phyloP scores from a whole-genome alignment of 2,888 invertebrate genomes.

The Xanthia icteritia region DNA sequence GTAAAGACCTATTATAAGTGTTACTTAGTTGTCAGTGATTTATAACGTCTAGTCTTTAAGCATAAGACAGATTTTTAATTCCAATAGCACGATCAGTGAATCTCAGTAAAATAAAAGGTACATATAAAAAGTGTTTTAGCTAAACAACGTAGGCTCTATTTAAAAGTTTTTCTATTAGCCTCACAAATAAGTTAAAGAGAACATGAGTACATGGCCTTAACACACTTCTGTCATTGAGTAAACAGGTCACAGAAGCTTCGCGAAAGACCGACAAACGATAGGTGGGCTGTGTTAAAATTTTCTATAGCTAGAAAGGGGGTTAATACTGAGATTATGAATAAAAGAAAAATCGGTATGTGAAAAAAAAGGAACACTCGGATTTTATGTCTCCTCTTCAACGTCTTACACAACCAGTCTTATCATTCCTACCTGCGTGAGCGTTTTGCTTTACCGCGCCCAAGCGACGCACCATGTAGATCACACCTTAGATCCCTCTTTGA shows the following conservation, averaged over 20 bases:
- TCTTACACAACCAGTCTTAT: too few species aligned
- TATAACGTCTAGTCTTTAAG: not conserved
- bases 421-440: too few species aligned
- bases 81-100: not conserved
- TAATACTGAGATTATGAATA: too few species aligned
- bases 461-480: too few species aligned
- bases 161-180: slow-evolving; percentile 42
- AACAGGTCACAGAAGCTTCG: slow-evolving; percentile 7
- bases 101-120: not conserved
- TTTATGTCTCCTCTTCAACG: too few species aligned
- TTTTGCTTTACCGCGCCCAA: too few species aligned
- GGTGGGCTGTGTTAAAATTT: too few species aligned
- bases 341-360: too few species aligned
- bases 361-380: too few species aligned
- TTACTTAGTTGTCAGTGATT: too few species aligned
- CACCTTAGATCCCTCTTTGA: too few species aligned
- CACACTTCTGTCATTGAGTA: slow-evolving; percentile 6
- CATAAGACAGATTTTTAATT: not conserved
- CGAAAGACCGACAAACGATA: not conserved
- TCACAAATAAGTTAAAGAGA: slow-evolving; percentile 31
- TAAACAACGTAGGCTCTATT: slow-evolving; percentile 25
- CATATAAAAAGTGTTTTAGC: slow-evolving; percentile 13
- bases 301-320: not conserved
- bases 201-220: slow-evolving; percentile 21
- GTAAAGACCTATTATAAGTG: too few species aligned